phyloP scores from a whole-genome alignment of 2,888 invertebrate genomes.

The Vanessa cardui region DNA sequence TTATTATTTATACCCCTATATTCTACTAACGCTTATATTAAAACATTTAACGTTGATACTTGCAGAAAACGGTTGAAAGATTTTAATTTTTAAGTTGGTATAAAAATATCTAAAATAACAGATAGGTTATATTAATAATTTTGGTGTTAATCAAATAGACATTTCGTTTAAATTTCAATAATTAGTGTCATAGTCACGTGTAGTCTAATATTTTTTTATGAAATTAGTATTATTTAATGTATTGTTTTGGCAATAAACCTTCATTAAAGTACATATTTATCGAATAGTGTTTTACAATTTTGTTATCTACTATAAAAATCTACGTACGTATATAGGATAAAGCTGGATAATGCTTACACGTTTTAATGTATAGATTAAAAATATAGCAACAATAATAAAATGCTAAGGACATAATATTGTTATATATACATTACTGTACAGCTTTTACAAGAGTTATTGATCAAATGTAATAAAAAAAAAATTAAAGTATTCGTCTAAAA shows the following conservation, averaged over 20 bases:
- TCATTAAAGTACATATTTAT: neutral
- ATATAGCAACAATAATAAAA: no score
- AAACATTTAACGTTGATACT: neutral
- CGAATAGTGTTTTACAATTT: no score
- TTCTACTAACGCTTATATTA: constrained; percentile 7
- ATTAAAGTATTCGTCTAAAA: no score
- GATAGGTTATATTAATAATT: constrained; percentile 14
- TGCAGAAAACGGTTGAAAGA: neutral
- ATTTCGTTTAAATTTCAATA: neutral
- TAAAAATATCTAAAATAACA: constrained; percentile 18
- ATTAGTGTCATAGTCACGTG: neutral
- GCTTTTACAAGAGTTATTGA: no score
- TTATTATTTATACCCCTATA: constrained; percentile 27
- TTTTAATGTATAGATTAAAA: no score
- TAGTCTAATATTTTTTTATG: neutral
- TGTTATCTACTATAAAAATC: no score
- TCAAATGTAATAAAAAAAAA: no score
- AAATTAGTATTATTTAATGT: neutral
- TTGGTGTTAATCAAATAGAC: neutral
- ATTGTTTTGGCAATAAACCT: neutral
- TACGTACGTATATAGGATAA: no score
- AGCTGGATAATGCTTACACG: no score
- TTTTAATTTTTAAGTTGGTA: constrained; percentile 34
- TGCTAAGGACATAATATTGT: no score
- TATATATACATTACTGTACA: no score